Evolutionary conservation across 1,140 invertebrate genomes (phyloP).

Genomic region (Leptopilina clavipes): DNA sequence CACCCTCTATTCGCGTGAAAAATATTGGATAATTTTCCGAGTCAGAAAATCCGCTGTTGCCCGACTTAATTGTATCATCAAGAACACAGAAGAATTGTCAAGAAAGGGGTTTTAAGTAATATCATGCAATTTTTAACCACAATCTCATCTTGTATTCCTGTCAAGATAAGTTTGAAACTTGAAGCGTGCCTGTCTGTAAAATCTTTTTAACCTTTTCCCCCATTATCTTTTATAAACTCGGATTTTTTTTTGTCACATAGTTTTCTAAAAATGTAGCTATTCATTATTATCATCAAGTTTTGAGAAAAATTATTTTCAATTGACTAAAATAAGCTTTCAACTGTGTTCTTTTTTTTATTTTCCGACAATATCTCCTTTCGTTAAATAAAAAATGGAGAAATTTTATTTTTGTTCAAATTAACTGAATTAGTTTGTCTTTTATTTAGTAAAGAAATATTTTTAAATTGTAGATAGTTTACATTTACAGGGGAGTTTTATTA

Average conservation of each 20-base stretch:
- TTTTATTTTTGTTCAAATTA: too few relatives aligned
- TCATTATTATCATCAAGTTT: too few relatives aligned
- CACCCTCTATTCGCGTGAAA: constrained; percentile 60
- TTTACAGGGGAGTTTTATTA: too few relatives aligned
- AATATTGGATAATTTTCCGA: constrained; percentile 74
- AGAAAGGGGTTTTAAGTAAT: constrained; percentile 68
- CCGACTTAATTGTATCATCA: constrained; percentile 76
- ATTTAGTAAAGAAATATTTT: too few relatives aligned
- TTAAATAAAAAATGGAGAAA: too few relatives aligned
- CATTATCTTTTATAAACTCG: constrained; percentile 11
- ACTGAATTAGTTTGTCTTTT: too few relatives aligned
- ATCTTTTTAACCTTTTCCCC: constrained; percentile 18
- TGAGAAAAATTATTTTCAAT: too few relatives aligned
- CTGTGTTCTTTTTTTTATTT: too few relatives aligned
- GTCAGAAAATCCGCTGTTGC: constrained; percentile 68
- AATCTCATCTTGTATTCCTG: constrained; percentile 65
- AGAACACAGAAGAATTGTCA: constrained; percentile 64
- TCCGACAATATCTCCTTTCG: too few relatives aligned
- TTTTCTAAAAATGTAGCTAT: too few relatives aligned
- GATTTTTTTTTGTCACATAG: not conserved
- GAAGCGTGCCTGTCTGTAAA: constrained; percentile 41
- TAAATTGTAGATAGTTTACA: too few relatives aligned
- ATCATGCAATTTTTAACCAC: constrained; percentile 74
- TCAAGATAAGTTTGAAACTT: constrained; percentile 52
- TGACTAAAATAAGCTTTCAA: too few relatives aligned